Base-by-base conservation (phyloP, 2,888 invertebrate species). In the Noctua fimbriata region DNA sequence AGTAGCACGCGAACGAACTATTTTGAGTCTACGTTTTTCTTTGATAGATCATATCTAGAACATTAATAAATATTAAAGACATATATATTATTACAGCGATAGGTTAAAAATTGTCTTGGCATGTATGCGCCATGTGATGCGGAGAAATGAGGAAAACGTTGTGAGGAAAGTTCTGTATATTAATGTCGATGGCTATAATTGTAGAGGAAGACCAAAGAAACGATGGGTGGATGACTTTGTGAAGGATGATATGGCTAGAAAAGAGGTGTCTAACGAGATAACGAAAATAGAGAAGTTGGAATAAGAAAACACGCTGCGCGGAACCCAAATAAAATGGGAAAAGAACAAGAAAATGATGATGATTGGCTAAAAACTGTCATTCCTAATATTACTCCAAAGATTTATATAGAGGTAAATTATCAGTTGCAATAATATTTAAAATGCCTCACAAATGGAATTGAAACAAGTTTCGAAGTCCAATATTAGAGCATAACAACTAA, bases 1-100 rank as follows among this genome's bases (percentile, higher is more conserved):
- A 36, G 21, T 79, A 71, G 36, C 80, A 81, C 36, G 52, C 36
- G 28, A 79, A 71, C 60, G 36, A 79, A 79, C 60, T 44, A 60
- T 81, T 81, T 79, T 36, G 12, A 44, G 1, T 24, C 0, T 24
- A n/a, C 1, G 21, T 52, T 52, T 52, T 55, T 55, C 21, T 55
- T 55, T 55, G 9, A 58, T 58, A 12, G n/a, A 58, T 58, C 36
- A 36, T 36, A 36, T 36, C 32, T 36, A 36, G 36, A 5, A 36
- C 5, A 36, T 36, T 36, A 36, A 36, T 36, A 36, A 36, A 36
- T 0, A 36, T 36, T 36, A 36, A 5, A 36, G 4, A 36, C 36
- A 32, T 2, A n/a, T n/a, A 36, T 36, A 36, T 36, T 36, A 36
- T 58, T 2, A 58, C 1, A 58, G 12, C n/a, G 5, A 14, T 14